Evolutionary conservation across 2,888 invertebrate species (phyloP), one percentile per base, ranked within the genome.

Genomic region (Drosophila aldrichi): DNA sequence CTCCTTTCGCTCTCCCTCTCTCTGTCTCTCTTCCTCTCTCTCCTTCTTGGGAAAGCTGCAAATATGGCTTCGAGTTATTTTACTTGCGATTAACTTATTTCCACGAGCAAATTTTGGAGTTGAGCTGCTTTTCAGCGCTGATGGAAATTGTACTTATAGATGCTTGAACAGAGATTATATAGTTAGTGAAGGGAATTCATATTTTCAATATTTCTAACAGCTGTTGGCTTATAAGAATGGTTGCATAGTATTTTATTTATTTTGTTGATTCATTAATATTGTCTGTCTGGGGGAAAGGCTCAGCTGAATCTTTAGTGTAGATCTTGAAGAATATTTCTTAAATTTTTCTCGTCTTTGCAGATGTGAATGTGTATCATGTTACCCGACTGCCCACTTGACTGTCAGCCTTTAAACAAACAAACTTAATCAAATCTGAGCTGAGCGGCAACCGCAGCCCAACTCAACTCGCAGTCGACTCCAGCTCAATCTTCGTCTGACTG

Each of bases 371-470:
- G 70, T 82, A 80, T 70, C 66, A 38, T 52, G 56, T 69, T 70
- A 44, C 77, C 20, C 66, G 38, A 20, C 41, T 54, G 63, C 44
- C 60, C 60, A 56, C 12, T 69, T 62, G 65, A 16, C 16, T 69
- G 61, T 68, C 75, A 67, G 72, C 51, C 56, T 68, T 58, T 57
- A 58, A 61, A 52, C 48, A 70, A 67, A 62, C 65, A 74, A 75
- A 81, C 81, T 88, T 88, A 80, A 79, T 85, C 74, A 85, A 88
- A 88, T 79, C 78, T 67, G 73, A 85, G 54, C 54, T 36, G 40
- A 70, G 80, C 69, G 74, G 74, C 79, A 75, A 72, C 82, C 86
- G 69, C 82, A 84, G 77, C 71, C 84, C 66, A 75, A 56, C 74
- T 70, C 71, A 69, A 66, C 59, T 59, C 22, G 61, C 32, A 61